Conservation (phyloP, 2,113 vertebrate genomes). For the Orycteropus afer region DNA sequence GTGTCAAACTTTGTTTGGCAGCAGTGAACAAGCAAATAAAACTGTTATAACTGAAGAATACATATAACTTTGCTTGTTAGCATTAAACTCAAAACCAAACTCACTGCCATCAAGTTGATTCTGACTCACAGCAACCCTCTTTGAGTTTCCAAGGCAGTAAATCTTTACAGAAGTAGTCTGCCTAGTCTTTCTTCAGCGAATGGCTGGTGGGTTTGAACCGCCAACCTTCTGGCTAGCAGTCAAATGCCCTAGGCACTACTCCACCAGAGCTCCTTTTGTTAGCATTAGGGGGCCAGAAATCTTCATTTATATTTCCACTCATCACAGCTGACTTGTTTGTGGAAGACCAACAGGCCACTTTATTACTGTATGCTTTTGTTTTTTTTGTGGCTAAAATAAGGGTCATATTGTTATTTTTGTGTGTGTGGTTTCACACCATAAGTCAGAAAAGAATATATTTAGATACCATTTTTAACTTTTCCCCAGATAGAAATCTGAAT, state of each 20-base stretch:
- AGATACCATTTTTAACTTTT: constrained; percentile 24
- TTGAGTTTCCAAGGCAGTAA: too few relatives aligned
- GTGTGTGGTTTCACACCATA: constrained; percentile 10
- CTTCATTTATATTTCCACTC: background rate
- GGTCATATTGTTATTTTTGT: background rate
- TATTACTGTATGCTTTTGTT: background rate
- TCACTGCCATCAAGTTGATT: too few relatives aligned
- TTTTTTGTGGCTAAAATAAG: constrained; percentile 1
- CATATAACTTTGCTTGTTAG: background rate
- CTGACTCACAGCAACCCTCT: too few relatives aligned
- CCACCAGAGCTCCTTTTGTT: too few relatives aligned
- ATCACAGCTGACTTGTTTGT: background rate
- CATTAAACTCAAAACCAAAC: too few relatives aligned
- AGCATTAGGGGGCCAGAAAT: background rate
- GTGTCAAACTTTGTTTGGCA: background rate
- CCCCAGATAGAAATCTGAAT: background rate
- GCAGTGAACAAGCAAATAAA: background rate
- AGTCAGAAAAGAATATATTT: background rate
- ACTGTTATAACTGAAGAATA: background rate
- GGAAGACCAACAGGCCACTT: background rate
- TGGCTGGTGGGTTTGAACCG: too few relatives aligned
- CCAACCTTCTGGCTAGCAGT: too few relatives aligned
- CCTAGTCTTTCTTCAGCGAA: too few relatives aligned
- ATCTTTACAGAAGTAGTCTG: too few relatives aligned
- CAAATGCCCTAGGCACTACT: too few relatives aligned